Evolutionary conservation across 2,888 invertebrate species (phyloP), one percentile per base, ranked within the genome.

Genomic region (Eupelmus urozonus): DNA sequence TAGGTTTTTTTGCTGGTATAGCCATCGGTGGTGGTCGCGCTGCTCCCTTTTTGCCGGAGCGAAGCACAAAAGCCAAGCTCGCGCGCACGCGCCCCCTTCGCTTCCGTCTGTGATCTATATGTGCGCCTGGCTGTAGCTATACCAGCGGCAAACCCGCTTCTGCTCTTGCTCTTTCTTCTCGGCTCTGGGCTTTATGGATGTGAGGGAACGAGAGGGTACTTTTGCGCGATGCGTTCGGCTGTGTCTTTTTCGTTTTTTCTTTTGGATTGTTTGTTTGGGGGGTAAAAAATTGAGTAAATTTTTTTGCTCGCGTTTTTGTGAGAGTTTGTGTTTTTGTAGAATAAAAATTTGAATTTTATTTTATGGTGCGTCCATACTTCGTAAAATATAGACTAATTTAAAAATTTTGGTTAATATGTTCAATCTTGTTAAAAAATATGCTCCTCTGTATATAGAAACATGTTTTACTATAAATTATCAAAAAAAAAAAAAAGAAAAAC

Each of bases 41-140:
- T 83, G 84, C 84, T 85, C 84, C 85, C 84, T 84, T 84, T 45
- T 85, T 82, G 83, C 86, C 5, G 29, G 16, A 81, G 11, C 49
- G 18, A 23, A 34, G 11, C 20, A 76, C 75, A 69, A 76, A 76
- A 76, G 75, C 23, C 13, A 45, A 11, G 11, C 45, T 42, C 51
- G 67, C 13, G 84, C 86, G 86, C 84, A 87, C 87, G 86, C 87
- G 87, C 88, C 89, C 70, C 88, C 87, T 86, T 85, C 85, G 85
- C 85, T 89, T 88, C 88, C 88, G 87, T 16, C 45, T 9, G 16
- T 18, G 69, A 40, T 57, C 29, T 53, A 45, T 25, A 13, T 49
- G 16, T 55, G 27, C 25, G 16, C 18, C 2, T 11, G 25, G 7
- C 3, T n/a, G n/a, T n/a, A n/a, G n/a, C n/a, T n/a, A n/a, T n/a